Base-by-base conservation (phyloP, 2,113 vertebrate genomes). In the Phyllostomus discolor region DNA sequence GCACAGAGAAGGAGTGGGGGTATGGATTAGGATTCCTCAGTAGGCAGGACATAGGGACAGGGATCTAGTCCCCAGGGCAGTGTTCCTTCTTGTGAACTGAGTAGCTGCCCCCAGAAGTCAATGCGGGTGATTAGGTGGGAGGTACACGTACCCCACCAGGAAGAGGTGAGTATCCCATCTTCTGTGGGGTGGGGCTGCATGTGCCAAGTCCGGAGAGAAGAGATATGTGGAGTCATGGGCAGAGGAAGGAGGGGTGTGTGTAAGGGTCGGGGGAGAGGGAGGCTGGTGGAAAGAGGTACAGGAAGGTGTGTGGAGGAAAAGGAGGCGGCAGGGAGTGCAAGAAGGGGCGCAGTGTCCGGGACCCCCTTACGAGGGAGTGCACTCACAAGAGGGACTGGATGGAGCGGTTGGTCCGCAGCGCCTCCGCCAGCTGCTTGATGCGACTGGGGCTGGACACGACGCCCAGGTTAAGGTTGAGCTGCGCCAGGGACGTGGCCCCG, bases 371-470 rank as follows among this genome's bases (percentile, higher is more conserved):
- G 59, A 85, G 67, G 76, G 79, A 43, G 89, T 48, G 38, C 98
- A 99, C 99, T 99, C 98, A 99, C 99, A 99, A 99, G 89, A 99
- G 98, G 38, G 99, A 99, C 98, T 99, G 99, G 90, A 99, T 98
- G 48, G 99, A 99, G 80, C 99, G 99, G 98, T 99, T 99, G 70
- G 98, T 96, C 97, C 98, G 98, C 91, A 99, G 99, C 93, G 99
- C 99, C 62, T 99, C 99, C 0, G 99, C 99, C 97, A 99, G 98
- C 98, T 99, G 99, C 93, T 99, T 98, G 31, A 99, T 99, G 88
- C 99, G 98, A 92, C 96, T 97, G 96, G 99, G 98, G 96, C 98
- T 99, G 95, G 99, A 99, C 92, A 99, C 99, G 83, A 99, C 99
- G 31, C 99, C 99, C 96, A 99, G 98, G 98, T 99, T 99, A 72